These are phyloP conservation scores for Coleophora deauratella DNA, from an alignment of 2,888 invertebrate genomes.

Conservation along the genomic window DNA sequence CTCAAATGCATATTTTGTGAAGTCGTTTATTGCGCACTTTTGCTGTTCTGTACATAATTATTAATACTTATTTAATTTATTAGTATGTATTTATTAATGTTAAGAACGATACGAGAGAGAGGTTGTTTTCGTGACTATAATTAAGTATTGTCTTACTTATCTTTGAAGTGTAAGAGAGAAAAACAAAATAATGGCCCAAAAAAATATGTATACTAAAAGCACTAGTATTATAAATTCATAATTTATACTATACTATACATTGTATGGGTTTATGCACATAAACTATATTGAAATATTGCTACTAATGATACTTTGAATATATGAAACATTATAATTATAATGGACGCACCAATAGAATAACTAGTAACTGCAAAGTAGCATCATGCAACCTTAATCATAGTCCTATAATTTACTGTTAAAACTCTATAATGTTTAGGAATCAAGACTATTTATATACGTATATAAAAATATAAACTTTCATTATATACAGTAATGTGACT, in stretches of 20 bases:
- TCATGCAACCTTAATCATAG: no score
- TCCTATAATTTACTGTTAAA: no score
- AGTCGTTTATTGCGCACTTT: slow-evolving; percentile 71
- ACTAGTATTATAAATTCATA: slow-evolving; percentile 62
- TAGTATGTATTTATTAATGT: slow-evolving; percentile 22
- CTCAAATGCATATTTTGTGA: slow-evolving; percentile 74
- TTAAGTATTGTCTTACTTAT: slow-evolving; percentile 23
- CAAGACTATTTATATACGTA: no score
- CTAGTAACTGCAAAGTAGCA: slow-evolving; percentile 7
- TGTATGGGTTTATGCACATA: slow-evolving; percentile 46
- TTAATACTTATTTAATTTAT: no score
- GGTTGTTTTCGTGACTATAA: slow-evolving; percentile 33
- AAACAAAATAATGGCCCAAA: slow-evolving; percentile 60
- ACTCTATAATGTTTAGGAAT: no score
- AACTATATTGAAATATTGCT: slow-evolving; percentile 28
- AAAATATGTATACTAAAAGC: slow-evolving; percentile 65
- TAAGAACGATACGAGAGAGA: slow-evolving; percentile 51
- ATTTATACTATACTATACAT: slow-evolving; percentile 46
- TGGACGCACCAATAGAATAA: slow-evolving; percentile 13
- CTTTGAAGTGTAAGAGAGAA: slow-evolving; percentile 39
- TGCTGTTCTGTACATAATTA: slow-evolving; percentile 63
- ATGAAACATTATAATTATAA: slow-evolving; percentile 3
- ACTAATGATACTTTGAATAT: slow-evolving; percentile 1
- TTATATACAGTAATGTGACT: no score
- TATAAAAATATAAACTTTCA: no score